A percentile compares a stretch with the other conserved stretches of the same genome.
phyloP scores from a whole-genome alignment of 1,140 invertebrate species.

The Drosophila chauvacae region DNA sequence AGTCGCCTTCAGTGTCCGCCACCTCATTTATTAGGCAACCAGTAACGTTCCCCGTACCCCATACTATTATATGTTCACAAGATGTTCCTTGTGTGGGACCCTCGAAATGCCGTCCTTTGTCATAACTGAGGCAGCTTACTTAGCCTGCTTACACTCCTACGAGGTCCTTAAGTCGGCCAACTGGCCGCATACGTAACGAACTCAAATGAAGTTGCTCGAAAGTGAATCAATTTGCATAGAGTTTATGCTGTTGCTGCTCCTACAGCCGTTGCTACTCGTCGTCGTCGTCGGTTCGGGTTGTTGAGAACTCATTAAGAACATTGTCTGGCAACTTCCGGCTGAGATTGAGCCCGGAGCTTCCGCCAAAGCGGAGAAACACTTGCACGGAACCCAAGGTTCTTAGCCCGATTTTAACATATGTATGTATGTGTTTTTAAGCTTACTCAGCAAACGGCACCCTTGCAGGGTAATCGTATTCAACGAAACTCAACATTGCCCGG shows the following conservation, averaged over 20 bases:
- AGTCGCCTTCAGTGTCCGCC: slow-evolving; percentile 41
- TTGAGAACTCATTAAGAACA: slow-evolving; percentile 69
- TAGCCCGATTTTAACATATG: slow-evolving; percentile 14
- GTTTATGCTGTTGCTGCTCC: slow-evolving; percentile 49
- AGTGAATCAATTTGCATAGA: slow-evolving; percentile 77
- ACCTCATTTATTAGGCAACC: slow-evolving; percentile 70
- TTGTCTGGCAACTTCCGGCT: slow-evolving; percentile 39
- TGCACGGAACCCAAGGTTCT: slow-evolving; percentile 33
- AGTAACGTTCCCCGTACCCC: slow-evolving; percentile 1
- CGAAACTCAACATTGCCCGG: slow-evolving; percentile 18
- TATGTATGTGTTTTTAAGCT: slow-evolving; percentile 11
- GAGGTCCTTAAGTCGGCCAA: slow-evolving; percentile 37
- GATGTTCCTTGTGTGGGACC: slow-evolving; percentile 21
- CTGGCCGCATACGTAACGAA: slow-evolving; percentile 75
- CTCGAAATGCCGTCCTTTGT: slow-evolving; percentile 47
- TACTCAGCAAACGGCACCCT: slow-evolving; percentile 33
- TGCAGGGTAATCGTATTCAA: slow-evolving; percentile 24
- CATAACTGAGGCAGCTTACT: slow-evolving; percentile 51
- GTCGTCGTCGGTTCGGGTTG: slow-evolving; percentile 25
- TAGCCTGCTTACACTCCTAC: slow-evolving; percentile 32
- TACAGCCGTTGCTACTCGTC: slow-evolving; percentile 22
- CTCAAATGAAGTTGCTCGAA: slow-evolving; percentile 73
- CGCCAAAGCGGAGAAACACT: slow-evolving; percentile 39
- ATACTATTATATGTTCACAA: slow-evolving; percentile 23
- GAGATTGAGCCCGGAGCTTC: slow-evolving; percentile 34